phyloP scores from a whole-genome alignment of 1,140 invertebrate genomes.

The Dufourea novaeangliae region DNA sequence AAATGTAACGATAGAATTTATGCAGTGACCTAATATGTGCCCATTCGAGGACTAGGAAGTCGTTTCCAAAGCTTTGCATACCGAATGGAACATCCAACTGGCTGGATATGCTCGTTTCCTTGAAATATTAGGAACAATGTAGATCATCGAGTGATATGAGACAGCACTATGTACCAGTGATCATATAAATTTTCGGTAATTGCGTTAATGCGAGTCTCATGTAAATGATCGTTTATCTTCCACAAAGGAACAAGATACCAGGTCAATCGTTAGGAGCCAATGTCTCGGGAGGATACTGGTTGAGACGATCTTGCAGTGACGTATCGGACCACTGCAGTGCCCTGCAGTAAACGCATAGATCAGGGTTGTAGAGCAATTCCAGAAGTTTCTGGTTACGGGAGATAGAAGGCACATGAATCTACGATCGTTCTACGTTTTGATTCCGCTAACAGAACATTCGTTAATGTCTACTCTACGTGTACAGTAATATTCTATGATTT shows the following conservation, averaged over 20 bases:
- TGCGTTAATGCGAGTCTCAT: slow-evolving; percentile 23
- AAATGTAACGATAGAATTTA: no score
- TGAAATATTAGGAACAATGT: not conserved
- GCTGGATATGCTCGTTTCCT: not conserved
- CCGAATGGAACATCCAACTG: not conserved
- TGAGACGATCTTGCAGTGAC: slow-evolving; percentile 57
- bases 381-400: slow-evolving; percentile 45
- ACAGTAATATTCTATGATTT: not conserved
- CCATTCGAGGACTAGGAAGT: no score
- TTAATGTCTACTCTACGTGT: not conserved
- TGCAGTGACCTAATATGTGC: no score
- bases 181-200: slow-evolving; percentile 38
- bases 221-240: slow-evolving; percentile 47
- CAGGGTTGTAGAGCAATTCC: slow-evolving; percentile 46
- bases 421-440: slow-evolving; percentile 27
- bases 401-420: slow-evolving; percentile 30
- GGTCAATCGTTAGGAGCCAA: slow-evolving; percentile 55
- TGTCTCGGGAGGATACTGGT: slow-evolving; percentile 53
- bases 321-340: slow-evolving; percentile 60
- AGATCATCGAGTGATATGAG: not conserved
- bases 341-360: slow-evolving; percentile 54
- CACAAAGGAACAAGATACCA: slow-evolving; percentile 33
- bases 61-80: not conserved
- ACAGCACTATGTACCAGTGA: not conserved
- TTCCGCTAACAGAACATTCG: not conserved